Evolutionary conservation across 2,888 invertebrate species (phyloP).

Genomic region (Pardosa pseudoannulata): DNA sequence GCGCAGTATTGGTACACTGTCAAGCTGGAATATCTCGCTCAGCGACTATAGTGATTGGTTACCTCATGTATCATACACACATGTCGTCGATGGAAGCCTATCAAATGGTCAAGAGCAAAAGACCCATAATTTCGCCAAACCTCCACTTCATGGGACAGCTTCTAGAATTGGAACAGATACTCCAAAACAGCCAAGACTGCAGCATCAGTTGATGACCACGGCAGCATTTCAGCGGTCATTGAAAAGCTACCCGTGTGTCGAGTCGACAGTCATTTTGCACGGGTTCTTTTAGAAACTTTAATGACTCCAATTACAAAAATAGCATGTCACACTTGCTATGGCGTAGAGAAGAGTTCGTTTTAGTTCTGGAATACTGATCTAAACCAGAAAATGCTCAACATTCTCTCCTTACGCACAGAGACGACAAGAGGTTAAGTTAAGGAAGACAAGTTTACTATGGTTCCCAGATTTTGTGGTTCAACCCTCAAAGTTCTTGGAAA

Average conservation of each 20-base stretch:
- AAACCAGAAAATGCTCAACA: too few relatives aligned
- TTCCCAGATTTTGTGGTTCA: too few relatives aligned
- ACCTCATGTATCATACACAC: slow-evolving; percentile 91
- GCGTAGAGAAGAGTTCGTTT: too few relatives aligned
- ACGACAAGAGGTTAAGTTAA: too few relatives aligned
- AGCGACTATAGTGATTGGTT: slow-evolving; percentile 95
- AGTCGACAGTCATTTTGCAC: too few relatives aligned
- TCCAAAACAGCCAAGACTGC: slow-evolving; percentile 76
- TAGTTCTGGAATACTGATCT: too few relatives aligned
- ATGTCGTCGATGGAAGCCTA: slow-evolving; percentile 91
- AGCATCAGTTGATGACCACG: slow-evolving; percentile 49
- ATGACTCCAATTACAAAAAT: too few relatives aligned
- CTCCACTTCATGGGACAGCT: slow-evolving; percentile 95
- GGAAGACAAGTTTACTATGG: too few relatives aligned
- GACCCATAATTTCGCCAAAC: slow-evolving; percentile 95
- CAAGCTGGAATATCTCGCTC: slow-evolving; percentile 96
- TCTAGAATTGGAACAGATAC: slow-evolving; percentile 87
- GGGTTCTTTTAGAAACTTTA: too few relatives aligned
- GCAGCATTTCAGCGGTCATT: background rate
- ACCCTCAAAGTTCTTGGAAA: too few relatives aligned
- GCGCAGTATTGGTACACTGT: slow-evolving; percentile 92
- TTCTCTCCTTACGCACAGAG: too few relatives aligned
- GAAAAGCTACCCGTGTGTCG: background rate
- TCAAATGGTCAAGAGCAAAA: slow-evolving; percentile 88
- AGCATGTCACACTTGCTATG: too few relatives aligned